A percentile compares a stretch with the other conserved stretches of the same genome.
phyloP scores from a whole-genome alignment of 2,888 invertebrate species.

The Imbricaverruca yamaguchii region DNA sequence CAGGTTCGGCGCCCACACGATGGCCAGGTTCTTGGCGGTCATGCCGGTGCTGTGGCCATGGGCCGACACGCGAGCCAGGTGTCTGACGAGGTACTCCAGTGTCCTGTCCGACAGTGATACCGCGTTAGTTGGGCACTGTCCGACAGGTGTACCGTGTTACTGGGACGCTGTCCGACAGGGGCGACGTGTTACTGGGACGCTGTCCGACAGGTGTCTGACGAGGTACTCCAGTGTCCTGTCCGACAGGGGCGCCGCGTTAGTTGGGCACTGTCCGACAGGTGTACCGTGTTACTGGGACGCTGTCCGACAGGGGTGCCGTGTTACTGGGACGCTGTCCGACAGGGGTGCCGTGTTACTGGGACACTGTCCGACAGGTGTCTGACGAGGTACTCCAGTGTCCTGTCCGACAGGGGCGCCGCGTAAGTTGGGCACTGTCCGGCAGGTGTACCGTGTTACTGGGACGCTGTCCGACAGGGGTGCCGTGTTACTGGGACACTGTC shows the following conservation, averaged over 20 bases:
- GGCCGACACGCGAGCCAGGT: conserved; percentile 80
- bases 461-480: no score
- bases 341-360: conserved; percentile 90
- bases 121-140: background rate
- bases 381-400: conserved; percentile 88
- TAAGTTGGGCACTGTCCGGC: background rate
- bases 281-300: no score
- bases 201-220: conserved; percentile 72
- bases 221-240: conserved; percentile 86
- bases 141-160: no score
- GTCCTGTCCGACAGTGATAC: conserved; percentile 56
- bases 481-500: no score
- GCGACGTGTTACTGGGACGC: no score
- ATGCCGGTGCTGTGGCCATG: conserved; percentile 84
- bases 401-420: conserved; percentile 40
- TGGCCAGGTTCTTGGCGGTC: conserved; percentile 96
- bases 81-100: conserved; percentile 83
- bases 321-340: conserved; percentile 42
- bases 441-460: no score
- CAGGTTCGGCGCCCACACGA: conserved; percentile 92
- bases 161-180: no score
- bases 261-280: background rate
- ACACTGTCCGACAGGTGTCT: conserved; percentile 76
- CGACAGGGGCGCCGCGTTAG: background rate
- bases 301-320: no score